Conservation (phyloP, 2,888 invertebrate genomes). For the Oscheius sp. region DNA sequence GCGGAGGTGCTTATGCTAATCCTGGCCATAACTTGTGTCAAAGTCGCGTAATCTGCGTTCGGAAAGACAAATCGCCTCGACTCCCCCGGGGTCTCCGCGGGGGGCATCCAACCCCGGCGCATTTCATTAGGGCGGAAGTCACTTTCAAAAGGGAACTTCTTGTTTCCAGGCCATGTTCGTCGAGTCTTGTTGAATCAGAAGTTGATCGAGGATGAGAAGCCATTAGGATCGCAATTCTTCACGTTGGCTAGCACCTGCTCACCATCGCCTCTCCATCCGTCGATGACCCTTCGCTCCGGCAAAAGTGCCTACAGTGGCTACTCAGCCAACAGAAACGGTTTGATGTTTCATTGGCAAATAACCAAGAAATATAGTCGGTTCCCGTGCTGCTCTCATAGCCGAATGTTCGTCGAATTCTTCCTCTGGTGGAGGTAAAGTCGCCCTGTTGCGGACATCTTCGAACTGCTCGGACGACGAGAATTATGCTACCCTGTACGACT, state of each 20-base stretch:
- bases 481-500: conserved; percentile 72
- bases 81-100: conserved; percentile 25
- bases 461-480: conserved; percentile 59
- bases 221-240: conserved; percentile 44
- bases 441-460: conserved; percentile 49
- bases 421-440: conserved; percentile 49
- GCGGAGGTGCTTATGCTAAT: conserved; percentile 37
- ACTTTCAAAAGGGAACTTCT: conserved; percentile 14
- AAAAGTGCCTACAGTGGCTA: conserved; percentile 62
- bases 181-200: conserved; percentile 64
- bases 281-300: conserved; percentile 54
- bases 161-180: conserved; percentile 53
- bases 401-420: conserved; percentile 61
- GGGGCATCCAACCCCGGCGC: conserved; percentile 21
- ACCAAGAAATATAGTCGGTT: conserved; percentile 45
- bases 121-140: conserved; percentile 34
- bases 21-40: conserved; percentile 37
- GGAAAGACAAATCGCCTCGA: conserved; percentile 30
- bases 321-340: conserved; percentile 51
- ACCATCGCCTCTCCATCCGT: conserved; percentile 46
- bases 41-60: conserved; percentile 37
- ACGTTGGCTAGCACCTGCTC: conserved; percentile 39
- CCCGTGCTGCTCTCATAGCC: conserved; percentile 65
- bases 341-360: background rate
- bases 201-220: conserved; percentile 37